Percentiles rank a stretch among this genome's conserved stretches.
Evolutionary conservation across 1,140 invertebrate genomes (phyloP).

Genomic region (Lepeophtheirus salmonis): DNA sequence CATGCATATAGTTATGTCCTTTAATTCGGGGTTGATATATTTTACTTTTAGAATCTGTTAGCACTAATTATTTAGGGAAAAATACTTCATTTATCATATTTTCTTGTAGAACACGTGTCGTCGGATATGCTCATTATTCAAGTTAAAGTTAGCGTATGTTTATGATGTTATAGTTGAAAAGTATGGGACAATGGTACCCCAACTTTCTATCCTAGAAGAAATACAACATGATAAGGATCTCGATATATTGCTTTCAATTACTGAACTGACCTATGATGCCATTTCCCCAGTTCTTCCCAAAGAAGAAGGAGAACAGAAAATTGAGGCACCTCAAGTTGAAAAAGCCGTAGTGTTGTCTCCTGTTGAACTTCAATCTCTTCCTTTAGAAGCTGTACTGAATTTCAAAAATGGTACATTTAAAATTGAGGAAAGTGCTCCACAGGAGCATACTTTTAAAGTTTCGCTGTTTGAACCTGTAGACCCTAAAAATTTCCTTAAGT

Average conservation of each 20-base stretch:
- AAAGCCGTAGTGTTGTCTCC: not conserved
- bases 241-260: not conserved
- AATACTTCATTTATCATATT: not conserved
- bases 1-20: too few relatives aligned
- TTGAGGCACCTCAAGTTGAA: not conserved
- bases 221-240: not conserved
- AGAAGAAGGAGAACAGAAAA: too few relatives aligned
- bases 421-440: conserved; percentile 50
- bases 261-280: not conserved
- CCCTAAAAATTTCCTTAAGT: conserved; percentile 49
- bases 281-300: not conserved
- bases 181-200: not conserved
- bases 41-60: too few relatives aligned
- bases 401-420: conserved; percentile 37
- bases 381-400: not conserved
- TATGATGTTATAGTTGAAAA: not conserved
- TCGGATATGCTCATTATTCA: not conserved
- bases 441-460: conserved; percentile 53
- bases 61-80: too few relatives aligned
- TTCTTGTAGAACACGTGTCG: not conserved
- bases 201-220: not conserved
- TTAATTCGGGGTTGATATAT: too few relatives aligned
- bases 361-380: not conserved
- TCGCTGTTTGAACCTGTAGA: conserved; percentile 53
- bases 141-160: not conserved